Evolutionary conservation across 2,113 vertebrate genomes (phyloP), one percentile per base, ranked within the genome.

Genomic region (Phalacrocorax brasilianus): DNA sequence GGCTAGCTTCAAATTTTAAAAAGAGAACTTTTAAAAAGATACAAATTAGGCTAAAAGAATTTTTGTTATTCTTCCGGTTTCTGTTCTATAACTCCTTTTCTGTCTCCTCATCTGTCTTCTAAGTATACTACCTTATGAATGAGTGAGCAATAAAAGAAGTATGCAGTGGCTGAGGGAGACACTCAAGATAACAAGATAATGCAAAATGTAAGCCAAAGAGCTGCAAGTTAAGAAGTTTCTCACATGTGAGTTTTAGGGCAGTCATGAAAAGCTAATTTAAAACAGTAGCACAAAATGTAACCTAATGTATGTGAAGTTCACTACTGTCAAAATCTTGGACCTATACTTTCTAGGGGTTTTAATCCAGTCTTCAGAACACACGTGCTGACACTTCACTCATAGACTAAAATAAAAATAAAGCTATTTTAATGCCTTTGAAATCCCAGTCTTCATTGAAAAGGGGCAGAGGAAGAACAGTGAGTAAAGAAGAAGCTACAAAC

Each of bases 111-210:
- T 97, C 85, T 89, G 38, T 95, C 94, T 97, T 94, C 77, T n/a
- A 27, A 82, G 66, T 38, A 67, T 62, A 70, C 91, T 89, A 70
- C 95, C 72, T 96, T 82, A 95, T 95, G 92, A 97, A 96, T 97
- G 95, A 85, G 80, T 93, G 94, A 97, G 96, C 96, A 97, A 95
- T 97, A 89, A 94, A 91, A 95, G 82, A 97, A 94, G 55, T 86
- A 97, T 97, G 95, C 91, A 78, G 95, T 92, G 84, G 84, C 83
- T 91, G 83, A 82, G 91, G 84, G 87, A 89, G 89, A 89, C 96
- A 91, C 88, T 94, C 26, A 81, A 93, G 92, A 96, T 94, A 96
- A 89, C 73, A 78, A 87, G 91, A 95, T 96, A 96, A 87, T 62
- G 72, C 35, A 71, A 84, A 83, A 42, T 0, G 28, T 86, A 87